phyloP scores from a whole-genome alignment of 2,797 vertebrate species.

The Uromys caudimaculatus region DNA sequence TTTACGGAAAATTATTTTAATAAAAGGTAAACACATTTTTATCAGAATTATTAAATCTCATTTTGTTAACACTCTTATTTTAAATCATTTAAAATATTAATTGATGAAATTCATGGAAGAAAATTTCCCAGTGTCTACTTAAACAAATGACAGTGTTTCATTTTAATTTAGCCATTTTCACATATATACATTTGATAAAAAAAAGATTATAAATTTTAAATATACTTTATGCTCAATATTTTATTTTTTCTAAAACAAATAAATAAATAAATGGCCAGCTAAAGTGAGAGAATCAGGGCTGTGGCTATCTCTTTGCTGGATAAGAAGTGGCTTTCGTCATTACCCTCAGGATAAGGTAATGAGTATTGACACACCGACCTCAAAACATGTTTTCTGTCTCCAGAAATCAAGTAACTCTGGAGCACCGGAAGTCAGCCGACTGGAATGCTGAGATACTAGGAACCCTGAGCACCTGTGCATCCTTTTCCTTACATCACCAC shows the following conservation, averaged over 20 bases:
- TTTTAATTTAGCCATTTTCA: not conserved
- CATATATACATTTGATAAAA: not conserved
- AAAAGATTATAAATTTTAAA: not conserved
- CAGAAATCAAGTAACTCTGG: not conserved
- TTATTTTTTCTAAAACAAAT: not conserved
- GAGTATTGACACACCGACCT: not conserved
- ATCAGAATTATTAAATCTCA: not conserved
- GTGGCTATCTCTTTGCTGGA: rapidly evolving
- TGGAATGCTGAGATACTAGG: not conserved
- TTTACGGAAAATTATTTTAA: not conserved
- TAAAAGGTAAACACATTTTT: not conserved
- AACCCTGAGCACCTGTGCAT: not conserved
- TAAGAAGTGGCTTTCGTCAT: not conserved
- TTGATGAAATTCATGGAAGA: not conserved
- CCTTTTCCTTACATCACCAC: not conserved
- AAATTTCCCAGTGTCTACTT: not conserved
- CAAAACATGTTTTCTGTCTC: not conserved
- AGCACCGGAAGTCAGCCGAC: not conserved
- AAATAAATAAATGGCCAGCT: not conserved
- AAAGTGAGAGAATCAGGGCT: not conserved
- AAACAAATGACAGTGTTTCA: not conserved
- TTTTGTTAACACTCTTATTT: not conserved
- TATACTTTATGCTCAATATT: not conserved
- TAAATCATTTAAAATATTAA: conserved; percentile 2
- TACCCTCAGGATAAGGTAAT: not conserved